Percentiles rank a stretch among this genome's conserved stretches.
Conservation (phyloP, 2,113 vertebrate species). For the Platysteira castanea region DNA sequence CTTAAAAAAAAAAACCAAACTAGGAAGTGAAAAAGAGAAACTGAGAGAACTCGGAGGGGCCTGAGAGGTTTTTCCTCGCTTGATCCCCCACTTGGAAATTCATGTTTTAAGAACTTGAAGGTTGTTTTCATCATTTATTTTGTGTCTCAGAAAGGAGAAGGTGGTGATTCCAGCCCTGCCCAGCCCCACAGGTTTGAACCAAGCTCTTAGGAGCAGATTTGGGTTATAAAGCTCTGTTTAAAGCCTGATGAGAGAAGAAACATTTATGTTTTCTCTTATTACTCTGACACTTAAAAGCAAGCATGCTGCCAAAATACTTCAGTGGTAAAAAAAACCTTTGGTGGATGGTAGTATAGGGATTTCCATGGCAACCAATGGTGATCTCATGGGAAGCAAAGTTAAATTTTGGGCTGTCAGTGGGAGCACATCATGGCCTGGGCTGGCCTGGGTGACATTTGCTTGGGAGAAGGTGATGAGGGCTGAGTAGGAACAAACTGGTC, state of each 20-base stretch:
- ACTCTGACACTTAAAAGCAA: neutral
- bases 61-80: neutral
- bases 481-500: neutral
- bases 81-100: neutral
- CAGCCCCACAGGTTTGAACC: neutral
- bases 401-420: neutral
- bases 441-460: neutral
- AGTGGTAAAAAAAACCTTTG: neutral
- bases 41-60: neutral
- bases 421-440: neutral
- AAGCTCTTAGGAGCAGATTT: neutral
- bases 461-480: rapidly evolving
- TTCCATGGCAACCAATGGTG: neutral
- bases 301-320: neutral
- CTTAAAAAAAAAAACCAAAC: neutral
- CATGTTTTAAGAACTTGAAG: neutral
- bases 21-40: slow-evolving; percentile 24
- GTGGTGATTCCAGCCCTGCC: neutral
- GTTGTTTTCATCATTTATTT: neutral
- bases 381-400: neutral
- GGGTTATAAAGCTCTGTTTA: neutral
- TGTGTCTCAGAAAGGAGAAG: neutral
- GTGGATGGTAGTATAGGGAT: neutral
- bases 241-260: neutral
- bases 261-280: neutral